Conservation (phyloP, 1,140 invertebrate species). For the Triops longicaudatus region DNA sequence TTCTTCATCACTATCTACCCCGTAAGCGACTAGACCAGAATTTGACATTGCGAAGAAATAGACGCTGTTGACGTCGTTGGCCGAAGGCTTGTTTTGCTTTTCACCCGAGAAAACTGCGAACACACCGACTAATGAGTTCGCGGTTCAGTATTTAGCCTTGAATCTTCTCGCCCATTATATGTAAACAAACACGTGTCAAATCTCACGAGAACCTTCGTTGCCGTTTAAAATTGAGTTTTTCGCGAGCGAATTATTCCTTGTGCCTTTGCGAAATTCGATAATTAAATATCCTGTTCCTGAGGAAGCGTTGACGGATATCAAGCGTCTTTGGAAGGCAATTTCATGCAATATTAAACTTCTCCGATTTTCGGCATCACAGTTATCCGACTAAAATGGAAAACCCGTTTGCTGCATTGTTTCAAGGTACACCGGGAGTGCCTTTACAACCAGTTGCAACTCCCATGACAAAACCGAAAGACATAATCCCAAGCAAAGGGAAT, state of each 20-base stretch:
- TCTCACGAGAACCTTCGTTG: not conserved
- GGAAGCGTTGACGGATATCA: too few species aligned
- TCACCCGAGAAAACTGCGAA: not conserved
- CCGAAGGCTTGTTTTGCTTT: not conserved
- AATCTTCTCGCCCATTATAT: not conserved
- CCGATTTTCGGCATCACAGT: not conserved
- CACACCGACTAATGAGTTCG: not conserved
- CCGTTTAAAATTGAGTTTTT: not conserved
- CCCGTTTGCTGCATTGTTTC: not conserved
- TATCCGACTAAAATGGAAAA: not conserved
- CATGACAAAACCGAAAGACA: not conserved
- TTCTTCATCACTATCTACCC: not conserved
- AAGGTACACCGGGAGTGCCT: not conserved
- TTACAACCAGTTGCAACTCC: not conserved
- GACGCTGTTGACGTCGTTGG: too few species aligned
- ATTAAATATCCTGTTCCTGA: too few species aligned
- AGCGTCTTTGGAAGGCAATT: not conserved
- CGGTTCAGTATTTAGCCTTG: not conserved
- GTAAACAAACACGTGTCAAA: slow-evolving; percentile 9
- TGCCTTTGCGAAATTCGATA: too few species aligned
- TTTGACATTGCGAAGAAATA: not conserved
- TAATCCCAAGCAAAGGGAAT: not conserved
- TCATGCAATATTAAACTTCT: not conserved
- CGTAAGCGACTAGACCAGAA: not conserved
- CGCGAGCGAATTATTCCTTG: too few species aligned